A percentile compares a stretch with the other conserved stretches of the same genome.
Conservation (phyloP, 2,797 vertebrate genomes). For the Acrossocheilus wenchowensis region DNA sequence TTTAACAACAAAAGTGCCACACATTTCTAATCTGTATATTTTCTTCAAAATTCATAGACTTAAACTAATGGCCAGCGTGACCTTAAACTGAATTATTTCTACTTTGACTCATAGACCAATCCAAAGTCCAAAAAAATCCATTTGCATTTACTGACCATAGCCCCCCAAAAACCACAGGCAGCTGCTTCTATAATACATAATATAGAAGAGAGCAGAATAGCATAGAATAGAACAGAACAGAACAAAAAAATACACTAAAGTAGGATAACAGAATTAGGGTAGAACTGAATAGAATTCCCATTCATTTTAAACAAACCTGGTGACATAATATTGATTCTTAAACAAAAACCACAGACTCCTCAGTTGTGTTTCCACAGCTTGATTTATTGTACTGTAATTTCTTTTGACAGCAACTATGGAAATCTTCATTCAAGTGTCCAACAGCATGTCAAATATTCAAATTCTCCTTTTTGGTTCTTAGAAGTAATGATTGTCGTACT, state of each 20-base stretch:
- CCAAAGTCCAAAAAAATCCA: background rate
- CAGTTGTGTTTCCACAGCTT: slow-evolving; percentile 56
- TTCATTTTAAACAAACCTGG: background rate
- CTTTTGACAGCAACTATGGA: slow-evolving; percentile 47
- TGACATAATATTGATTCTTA: background rate
- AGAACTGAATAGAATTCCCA: background rate
- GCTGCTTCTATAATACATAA: background rate
- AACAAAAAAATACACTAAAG: background rate
- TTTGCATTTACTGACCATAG: background rate
- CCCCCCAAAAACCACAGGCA: background rate
- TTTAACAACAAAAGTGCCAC: background rate
- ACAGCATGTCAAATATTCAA: slow-evolving; percentile 45
- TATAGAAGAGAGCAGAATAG: background rate
- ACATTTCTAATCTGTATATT: background rate
- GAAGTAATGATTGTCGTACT: slow-evolving; percentile 37
- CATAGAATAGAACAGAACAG: background rate
- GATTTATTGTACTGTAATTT: slow-evolving; percentile 58
- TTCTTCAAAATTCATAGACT: background rate
- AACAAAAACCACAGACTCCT: slow-evolving; percentile 27
- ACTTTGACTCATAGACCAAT: background rate
- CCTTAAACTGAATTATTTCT: background rate
- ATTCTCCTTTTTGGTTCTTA: slow-evolving; percentile 22
- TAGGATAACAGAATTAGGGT: background rate
- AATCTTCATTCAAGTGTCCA: slow-evolving; percentile 52
- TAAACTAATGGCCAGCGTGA: background rate